Evolutionary conservation across 2,888 invertebrate species (phyloP).

Genomic region (Tryphoninae sp.): DNA sequence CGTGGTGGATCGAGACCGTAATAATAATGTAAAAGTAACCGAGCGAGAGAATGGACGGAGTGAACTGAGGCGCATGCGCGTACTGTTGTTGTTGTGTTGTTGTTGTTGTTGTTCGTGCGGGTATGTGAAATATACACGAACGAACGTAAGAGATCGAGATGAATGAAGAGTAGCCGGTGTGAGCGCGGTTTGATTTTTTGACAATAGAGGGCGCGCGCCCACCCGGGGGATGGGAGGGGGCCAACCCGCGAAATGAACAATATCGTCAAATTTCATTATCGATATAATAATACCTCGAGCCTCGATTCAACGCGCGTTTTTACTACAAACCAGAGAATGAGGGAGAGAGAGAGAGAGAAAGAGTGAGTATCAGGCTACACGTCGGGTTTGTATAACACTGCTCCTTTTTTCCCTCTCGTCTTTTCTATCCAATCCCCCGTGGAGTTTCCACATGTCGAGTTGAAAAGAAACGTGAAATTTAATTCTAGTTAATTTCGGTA

Average conservation of each 20-base stretch:
- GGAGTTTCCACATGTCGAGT: not conserved
- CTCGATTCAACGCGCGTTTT: conserved; percentile 71
- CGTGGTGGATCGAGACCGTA: conserved; percentile 52
- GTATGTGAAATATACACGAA: conserved; percentile 10
- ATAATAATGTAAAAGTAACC: conserved; percentile 69
- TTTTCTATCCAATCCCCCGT: not conserved
- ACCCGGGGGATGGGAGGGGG: conserved; percentile 29
- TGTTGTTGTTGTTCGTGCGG: not conserved
- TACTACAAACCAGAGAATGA: conserved; percentile 6
- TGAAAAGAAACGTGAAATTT: not conserved
- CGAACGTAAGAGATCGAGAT: conserved; percentile 7
- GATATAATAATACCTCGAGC: conserved; percentile 76
- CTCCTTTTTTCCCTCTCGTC: conserved; percentile 2
- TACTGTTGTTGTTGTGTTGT: not conserved
- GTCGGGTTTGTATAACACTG: conserved; percentile 2
- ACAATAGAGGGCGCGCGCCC: conserved; percentile 70
- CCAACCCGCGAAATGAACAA: conserved; percentile 78
- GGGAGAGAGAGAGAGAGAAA: conserved; percentile 24
- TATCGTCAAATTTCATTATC: conserved; percentile 82
- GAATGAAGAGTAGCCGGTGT: conserved; percentile 63
- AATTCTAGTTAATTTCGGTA: too few species aligned
- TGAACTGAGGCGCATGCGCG: conserved; percentile 37
- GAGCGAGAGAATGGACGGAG: conserved; percentile 56
- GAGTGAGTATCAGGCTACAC: conserved; percentile 40
- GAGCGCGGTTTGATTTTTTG: conserved; percentile 73